Conservation (phyloP, 2,797 vertebrate genomes). For the Eremophila alpestris region DNA sequence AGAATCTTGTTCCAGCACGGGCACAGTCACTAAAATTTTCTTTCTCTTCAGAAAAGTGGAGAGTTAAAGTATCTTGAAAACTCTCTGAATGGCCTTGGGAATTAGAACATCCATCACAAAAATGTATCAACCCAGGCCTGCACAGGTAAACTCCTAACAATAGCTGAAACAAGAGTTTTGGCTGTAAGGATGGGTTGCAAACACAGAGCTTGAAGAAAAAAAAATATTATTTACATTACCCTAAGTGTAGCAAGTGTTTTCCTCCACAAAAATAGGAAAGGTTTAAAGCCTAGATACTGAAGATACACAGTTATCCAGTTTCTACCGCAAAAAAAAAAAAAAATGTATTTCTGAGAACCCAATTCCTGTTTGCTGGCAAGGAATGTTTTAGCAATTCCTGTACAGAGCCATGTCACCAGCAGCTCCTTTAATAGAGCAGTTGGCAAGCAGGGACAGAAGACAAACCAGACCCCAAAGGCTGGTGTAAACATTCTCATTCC, state of each 20-base stretch:
- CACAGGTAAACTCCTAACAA: background rate
- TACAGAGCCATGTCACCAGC: background rate
- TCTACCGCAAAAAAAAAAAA: no score
- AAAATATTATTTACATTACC: background rate
- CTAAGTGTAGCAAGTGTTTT: background rate
- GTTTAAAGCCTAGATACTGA: background rate
- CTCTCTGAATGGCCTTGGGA: background rate
- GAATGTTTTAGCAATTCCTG: background rate
- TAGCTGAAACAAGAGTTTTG: background rate
- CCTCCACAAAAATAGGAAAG: background rate
- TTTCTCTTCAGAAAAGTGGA: background rate
- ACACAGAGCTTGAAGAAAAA: background rate
- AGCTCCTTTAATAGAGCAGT: background rate
- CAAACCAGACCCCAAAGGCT: background rate
- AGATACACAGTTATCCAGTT: background rate
- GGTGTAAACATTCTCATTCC: fast-evolving
- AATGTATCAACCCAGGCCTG: background rate
- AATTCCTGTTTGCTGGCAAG: background rate
- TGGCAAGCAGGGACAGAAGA: background rate
- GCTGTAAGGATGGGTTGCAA: background rate
- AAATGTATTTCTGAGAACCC: background rate
- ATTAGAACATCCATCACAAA: background rate
- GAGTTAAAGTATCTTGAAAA: background rate
- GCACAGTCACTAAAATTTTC: background rate
- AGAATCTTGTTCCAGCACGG: background rate